These are phyloP conservation scores for Odontophorus gujanensis DNA, from an alignment of 2,113 vertebrate species.

Conservation along the genomic window DNA sequence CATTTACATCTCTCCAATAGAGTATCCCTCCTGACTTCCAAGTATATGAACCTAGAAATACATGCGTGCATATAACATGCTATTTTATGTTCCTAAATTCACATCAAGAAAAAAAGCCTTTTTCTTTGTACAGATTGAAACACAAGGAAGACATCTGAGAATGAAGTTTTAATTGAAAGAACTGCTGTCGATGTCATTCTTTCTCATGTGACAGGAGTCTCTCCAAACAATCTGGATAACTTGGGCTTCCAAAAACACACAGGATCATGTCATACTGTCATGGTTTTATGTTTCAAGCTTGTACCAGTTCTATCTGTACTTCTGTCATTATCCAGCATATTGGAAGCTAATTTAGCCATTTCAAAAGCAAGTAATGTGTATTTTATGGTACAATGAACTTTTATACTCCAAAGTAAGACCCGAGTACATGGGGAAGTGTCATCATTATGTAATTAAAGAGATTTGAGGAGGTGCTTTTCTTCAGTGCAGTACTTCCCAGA, in stretches of 20 bases:
- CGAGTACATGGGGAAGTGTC: neutral
- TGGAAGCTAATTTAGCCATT: neutral
- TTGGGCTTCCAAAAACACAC: neutral
- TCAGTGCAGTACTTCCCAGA: neutral
- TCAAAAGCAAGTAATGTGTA: neutral
- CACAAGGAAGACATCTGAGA: neutral
- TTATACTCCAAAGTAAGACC: neutral
- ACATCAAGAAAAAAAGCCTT: neutral
- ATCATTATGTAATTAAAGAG: accelerated
- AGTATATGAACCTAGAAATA: neutral
- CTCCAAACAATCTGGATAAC: neutral
- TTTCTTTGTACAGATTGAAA: neutral
- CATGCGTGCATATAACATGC: neutral
- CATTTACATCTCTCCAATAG: neutral
- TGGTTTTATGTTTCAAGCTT: neutral
- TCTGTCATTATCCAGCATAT: neutral
- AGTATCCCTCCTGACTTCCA: neutral
- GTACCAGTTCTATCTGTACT: neutral
- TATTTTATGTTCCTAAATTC: neutral
- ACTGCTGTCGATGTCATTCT: neutral
- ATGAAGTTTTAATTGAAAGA: neutral
- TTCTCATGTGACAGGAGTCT: neutral
- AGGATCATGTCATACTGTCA: neutral
- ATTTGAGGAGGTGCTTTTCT: neutral
- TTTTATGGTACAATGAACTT: neutral